A percentile compares a stretch with the other conserved stretches of the same genome.
phyloP scores from a whole-genome alignment of 2,113 vertebrate species.

The Antechinus flavipes region DNA sequence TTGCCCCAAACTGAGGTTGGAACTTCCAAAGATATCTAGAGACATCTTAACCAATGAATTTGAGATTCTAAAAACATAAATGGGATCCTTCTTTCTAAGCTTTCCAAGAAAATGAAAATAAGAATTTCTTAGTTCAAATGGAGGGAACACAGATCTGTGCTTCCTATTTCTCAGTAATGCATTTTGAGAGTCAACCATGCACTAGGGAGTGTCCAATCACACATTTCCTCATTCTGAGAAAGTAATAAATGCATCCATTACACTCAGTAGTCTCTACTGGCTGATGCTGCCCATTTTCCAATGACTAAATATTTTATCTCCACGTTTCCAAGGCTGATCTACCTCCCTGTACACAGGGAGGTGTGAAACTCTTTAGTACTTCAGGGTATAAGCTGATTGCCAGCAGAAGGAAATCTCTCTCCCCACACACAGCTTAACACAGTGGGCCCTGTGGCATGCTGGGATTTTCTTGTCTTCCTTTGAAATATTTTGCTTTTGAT shows the following conservation, averaged over 20 bases:
- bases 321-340: not conserved
- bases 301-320: not conserved
- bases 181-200: not conserved
- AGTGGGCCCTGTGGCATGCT: not conserved
- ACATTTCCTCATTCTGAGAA: not conserved
- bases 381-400: not conserved
- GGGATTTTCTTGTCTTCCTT: not conserved
- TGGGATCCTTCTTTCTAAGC: constrained; percentile 14
- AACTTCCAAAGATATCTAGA: not conserved
- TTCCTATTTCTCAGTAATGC: not conserved
- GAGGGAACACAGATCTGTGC: not conserved
- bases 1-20: not conserved
- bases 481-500: not conserved
- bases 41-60: not conserved
- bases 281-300: constrained; percentile 16
- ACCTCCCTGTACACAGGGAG: not conserved
- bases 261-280: not conserved
- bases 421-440: not conserved
- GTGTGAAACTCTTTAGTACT: not conserved
- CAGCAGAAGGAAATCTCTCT: constrained; percentile 9
- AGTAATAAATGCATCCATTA: not conserved
- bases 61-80: constrained; percentile 3
- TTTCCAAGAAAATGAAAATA: not conserved
- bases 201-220: not conserved
- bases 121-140: constrained; percentile 28